Percentiles rank a stretch among this genome's conserved stretches.
Conservation (phyloP, 2,113 vertebrate genomes). For the Sinocyclocheilus rhinocerous region DNA sequence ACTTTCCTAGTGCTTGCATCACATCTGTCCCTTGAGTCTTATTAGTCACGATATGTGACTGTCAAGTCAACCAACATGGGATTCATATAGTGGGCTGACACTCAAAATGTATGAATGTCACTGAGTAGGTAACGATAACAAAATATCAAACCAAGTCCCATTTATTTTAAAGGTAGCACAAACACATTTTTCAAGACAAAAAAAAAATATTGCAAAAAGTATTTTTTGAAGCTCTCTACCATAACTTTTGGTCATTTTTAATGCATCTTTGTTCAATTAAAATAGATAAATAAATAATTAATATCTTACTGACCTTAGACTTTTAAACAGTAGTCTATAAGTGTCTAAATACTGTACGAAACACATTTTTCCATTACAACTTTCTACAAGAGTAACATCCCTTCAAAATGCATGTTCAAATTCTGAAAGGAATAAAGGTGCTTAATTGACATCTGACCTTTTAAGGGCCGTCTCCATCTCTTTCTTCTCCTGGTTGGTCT, state of each 20-base stretch:
- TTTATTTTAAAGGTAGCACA: no score
- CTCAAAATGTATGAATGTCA: neutral
- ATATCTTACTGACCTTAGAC: neutral
- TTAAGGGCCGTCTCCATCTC: constrained; percentile 85
- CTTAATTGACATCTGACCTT: constrained; percentile 70
- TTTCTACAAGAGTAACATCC: neutral
- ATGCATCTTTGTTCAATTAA: neutral
- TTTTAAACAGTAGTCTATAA: neutral
- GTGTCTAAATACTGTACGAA: neutral
- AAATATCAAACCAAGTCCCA: no score
- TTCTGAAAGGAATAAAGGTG: neutral
- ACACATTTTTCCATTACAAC: neutral
- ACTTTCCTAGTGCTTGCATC: neutral
- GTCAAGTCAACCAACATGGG: neutral
- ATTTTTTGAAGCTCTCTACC: neutral
- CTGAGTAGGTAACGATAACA: neutral
- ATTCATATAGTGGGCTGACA: neutral
- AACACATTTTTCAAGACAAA: no score
- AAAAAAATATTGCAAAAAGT: no score
- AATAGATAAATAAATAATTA: no score
- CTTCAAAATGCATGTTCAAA: neutral
- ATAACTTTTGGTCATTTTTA: neutral
- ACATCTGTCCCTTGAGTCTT: neutral
- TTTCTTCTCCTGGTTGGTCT: constrained; percentile 85
- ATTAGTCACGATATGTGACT: neutral